phyloP scores from a whole-genome alignment of 2,888 invertebrate genomes.

The Euzetes globulus region DNA sequence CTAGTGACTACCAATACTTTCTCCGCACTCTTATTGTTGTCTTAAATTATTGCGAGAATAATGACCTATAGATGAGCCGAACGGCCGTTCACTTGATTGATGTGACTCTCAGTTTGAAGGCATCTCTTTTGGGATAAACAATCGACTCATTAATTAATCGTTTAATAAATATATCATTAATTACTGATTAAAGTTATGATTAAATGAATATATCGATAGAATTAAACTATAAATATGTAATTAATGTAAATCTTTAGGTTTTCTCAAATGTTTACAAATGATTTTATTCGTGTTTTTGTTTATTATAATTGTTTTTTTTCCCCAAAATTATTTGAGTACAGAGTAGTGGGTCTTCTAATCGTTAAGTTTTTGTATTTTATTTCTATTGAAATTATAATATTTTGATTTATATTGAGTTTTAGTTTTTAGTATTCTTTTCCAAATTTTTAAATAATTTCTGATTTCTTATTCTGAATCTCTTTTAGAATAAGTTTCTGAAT shows the following conservation, averaged over 20 bases:
- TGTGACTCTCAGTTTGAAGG: conserved; percentile 2
- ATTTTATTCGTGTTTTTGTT: not conserved
- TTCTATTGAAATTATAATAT: not conserved
- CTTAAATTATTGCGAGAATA: not conserved
- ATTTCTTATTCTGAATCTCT: not conserved
- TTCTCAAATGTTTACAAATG: not conserved
- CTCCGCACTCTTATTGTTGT: not conserved
- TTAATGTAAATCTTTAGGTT: not conserved
- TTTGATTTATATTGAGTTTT: not conserved
- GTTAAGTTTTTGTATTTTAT: conserved; percentile 15
- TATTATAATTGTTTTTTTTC: not conserved
- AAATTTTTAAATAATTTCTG: conserved; percentile 3
- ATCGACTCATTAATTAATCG: not conserved
- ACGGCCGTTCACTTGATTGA: conserved; percentile 14
- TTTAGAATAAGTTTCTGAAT: not conserved
- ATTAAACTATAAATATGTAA: not conserved
- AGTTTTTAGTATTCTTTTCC: not conserved
- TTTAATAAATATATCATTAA: not conserved
- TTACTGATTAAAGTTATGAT: not conserved
- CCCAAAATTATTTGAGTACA: not conserved
- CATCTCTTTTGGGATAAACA: conserved; percentile 11
- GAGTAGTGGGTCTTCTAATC: conserved; percentile 15
- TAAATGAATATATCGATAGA: not conserved
- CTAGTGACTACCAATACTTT: conserved; percentile 25
- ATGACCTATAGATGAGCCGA: not conserved